Base-by-base conservation (phyloP, 2,113 vertebrate genomes). In the Barbus barbus region DNA sequence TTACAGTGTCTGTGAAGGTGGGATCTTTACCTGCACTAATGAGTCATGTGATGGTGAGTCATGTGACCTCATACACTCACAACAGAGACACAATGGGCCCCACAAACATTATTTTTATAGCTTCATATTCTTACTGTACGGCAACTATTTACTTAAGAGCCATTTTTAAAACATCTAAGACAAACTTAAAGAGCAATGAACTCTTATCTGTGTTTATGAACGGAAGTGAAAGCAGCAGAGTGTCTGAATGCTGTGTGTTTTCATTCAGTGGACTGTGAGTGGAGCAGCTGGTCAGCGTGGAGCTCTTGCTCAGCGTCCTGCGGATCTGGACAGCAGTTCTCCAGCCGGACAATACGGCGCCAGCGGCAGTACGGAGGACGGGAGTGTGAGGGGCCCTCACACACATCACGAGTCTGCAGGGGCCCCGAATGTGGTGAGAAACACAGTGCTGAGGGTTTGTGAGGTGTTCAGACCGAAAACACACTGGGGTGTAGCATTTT, bases 221-320 rank as follows among this genome's bases (percentile, higher is more conserved):
- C 1, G 46, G 44, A 46, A 46, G 44, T 46, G 44, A 46, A 46
- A 1, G 44, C 11, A 51, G 48, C 48, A 51, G 53, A 16, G 41
- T n/a, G 28, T 73, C 14, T 51, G 48, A 18, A 51, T 51, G 48
- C 48, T 51, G 48, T 51, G 46, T 51, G 48, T 51, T 20, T 18
- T 51, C 46, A 48, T 48, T 51, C n/a, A 88, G 87, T 81, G 60
- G 93, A 95, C 88, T 96, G 95, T 75, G 82, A 89, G 83, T 95
- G 94, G 95, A 93, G 93, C 2, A 87, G 84, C 67, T 96, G 95
- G 95, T 92, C 94, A 0, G 80, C 84, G 6, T 96, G 95, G 95
- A 91, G 90, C 12, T 83, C 90, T 0, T 96, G 95, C 88, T 95
- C 94, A 0, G 91, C 88, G 12, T 94, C 91, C 8, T 96, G 95